These are phyloP conservation scores for Orthosia incerta DNA, from an alignment of 2,888 invertebrate species.

Conservation along the genomic window DNA sequence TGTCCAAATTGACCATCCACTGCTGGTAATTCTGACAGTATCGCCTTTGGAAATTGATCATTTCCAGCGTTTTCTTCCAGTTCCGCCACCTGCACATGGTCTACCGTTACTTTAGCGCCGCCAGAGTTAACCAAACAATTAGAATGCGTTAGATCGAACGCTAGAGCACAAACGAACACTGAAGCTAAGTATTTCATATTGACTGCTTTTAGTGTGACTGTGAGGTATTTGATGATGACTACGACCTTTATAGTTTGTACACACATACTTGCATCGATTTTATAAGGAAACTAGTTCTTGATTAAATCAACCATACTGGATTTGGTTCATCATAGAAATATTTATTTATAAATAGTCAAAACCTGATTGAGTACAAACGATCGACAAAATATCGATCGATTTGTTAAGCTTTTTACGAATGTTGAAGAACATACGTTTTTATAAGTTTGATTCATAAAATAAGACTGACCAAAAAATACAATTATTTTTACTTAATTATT, in stretches of 20 bases:
- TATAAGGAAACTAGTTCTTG: background rate
- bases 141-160: too few relatives aligned
- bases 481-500: too few relatives aligned
- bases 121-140: conserved; percentile 3
- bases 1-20: background rate
- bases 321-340: background rate
- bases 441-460: too few relatives aligned
- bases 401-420: too few relatives aligned
- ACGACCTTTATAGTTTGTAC: background rate
- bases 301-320: background rate
- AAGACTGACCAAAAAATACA: too few relatives aligned
- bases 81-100: conserved; percentile 9
- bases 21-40: background rate
- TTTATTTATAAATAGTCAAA: too few relatives aligned
- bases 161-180: too few relatives aligned
- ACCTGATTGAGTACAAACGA: too few relatives aligned
- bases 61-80: background rate
- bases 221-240: background rate
- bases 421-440: too few relatives aligned
- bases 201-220: too few relatives aligned
- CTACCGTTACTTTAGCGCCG: background rate
- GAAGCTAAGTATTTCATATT: too few relatives aligned
- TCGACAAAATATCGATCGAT: too few relatives aligned
- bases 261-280: background rate
- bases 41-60: background rate